phyloP scores from a whole-genome alignment of 2,888 invertebrate species.

The Meloe dianella region DNA sequence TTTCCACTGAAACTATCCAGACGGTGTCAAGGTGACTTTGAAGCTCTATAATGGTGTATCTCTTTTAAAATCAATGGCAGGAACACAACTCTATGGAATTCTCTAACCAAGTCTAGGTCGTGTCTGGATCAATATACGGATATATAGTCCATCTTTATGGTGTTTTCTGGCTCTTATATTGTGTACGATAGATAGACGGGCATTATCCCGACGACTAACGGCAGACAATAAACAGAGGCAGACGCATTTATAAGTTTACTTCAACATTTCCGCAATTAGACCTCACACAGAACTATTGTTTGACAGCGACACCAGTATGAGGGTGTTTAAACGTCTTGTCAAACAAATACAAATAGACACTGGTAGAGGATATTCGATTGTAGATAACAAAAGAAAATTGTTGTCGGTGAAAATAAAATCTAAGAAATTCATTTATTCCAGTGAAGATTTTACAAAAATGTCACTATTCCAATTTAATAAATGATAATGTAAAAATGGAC shows the following conservation, averaged over 20 bases:
- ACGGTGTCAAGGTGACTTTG: constrained; percentile 40
- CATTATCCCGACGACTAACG: background rate
- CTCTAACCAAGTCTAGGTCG: constrained; percentile 27
- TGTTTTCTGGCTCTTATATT: constrained; percentile 9
- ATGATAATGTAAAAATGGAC: background rate
- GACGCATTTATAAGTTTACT: constrained; percentile 2
- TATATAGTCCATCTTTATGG: constrained; percentile 11
- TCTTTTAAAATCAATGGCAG: constrained; percentile 34
- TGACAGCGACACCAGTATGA: constrained; percentile 12
- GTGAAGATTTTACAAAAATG: background rate
- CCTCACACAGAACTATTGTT: constrained; percentile 37
- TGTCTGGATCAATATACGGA: constrained; percentile 18
- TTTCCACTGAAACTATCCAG: constrained; percentile 23
- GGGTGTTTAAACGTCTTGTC: constrained; percentile 10
- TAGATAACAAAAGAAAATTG: too few species aligned
- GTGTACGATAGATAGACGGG: background rate
- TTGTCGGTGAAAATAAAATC: background rate
- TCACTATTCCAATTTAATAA: background rate
- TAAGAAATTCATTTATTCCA: too few species aligned
- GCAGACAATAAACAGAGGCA: constrained; percentile 5
- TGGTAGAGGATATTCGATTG: background rate
- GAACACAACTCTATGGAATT: constrained; percentile 21
- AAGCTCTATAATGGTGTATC: constrained; percentile 20
- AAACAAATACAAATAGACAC: background rate
- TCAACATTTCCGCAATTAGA: constrained; percentile 34